These are phyloP conservation scores for Nephrocerus scutellatus DNA, from an alignment of 2,888 invertebrate species.

Conservation along the genomic window DNA sequence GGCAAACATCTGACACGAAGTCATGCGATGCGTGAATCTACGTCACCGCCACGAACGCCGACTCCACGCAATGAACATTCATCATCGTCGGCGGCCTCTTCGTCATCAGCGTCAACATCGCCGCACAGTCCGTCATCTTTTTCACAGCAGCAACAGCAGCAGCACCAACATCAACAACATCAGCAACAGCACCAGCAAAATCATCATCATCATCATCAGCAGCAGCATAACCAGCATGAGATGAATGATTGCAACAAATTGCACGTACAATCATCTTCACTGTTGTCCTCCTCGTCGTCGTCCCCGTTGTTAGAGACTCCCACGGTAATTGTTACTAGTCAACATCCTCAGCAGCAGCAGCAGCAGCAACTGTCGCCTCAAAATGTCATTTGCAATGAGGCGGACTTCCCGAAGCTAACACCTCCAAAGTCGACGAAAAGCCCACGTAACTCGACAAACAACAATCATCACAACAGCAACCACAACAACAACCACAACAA, in stretches of 20 bases:
- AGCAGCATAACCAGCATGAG: conserved; percentile 27
- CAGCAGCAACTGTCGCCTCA: conserved; percentile 28
- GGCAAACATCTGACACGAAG: conserved; percentile 79
- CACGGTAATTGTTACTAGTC: conserved; percentile 44
- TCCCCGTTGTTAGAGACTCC: conserved; percentile 43
- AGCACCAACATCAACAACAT: too few species aligned
- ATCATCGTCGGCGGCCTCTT: conserved; percentile 23
- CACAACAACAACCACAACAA: too few species aligned
- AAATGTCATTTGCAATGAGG: conserved; percentile 42
- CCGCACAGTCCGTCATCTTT: conserved; percentile 20
- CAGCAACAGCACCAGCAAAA: conserved; percentile 12
- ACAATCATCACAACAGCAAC: conserved; percentile 16
- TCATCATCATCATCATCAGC: conserved; percentile 18
- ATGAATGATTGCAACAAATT: conserved; percentile 34
- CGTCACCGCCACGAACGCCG: conserved; percentile 56
- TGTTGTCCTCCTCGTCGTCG: conserved; percentile 33
- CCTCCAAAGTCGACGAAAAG: conserved; percentile 46
- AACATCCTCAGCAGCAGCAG: conserved; percentile 35
- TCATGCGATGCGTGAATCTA: conserved; percentile 82
- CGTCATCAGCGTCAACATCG: conserved; percentile 24
- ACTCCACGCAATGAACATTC: conserved; percentile 48
- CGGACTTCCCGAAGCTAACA: conserved; percentile 47
- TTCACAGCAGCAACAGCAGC: too few species aligned
- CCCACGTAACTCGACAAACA: conserved; percentile 24
- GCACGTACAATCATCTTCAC: conserved; percentile 33